A percentile compares a stretch with the other conserved stretches of the same genome.
phyloP scores from a whole-genome alignment of 2,888 invertebrate species.

The Megalurothrips usitatus region DNA sequence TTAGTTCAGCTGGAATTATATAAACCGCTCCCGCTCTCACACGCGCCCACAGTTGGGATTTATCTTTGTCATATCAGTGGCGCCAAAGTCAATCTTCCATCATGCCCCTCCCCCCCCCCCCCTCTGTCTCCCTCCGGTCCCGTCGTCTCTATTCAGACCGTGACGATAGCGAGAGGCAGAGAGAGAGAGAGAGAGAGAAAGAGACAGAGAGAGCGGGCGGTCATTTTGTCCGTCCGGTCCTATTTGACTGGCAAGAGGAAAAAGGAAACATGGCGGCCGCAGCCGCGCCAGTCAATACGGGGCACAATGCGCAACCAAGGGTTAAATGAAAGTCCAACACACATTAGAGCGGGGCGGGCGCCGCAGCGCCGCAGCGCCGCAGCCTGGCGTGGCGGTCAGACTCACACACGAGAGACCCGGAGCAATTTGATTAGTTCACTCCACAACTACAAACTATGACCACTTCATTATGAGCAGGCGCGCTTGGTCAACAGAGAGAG shows the following conservation, averaged over 20 bases:
- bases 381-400: background rate
- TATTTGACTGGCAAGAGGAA: background rate
- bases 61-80: no score
- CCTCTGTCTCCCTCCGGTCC: no score
- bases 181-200: no score
- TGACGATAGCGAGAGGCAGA: no score
- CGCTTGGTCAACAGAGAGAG: conserved; percentile 18
- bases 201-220: no score
- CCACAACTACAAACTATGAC: conserved; percentile 26
- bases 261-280: background rate
- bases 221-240: background rate
- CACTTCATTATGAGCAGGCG: conserved; percentile 25
- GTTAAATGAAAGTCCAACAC: conserved; percentile 22
- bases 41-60: no score
- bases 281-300: background rate
- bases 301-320: background rate
- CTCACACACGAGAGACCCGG: background rate
- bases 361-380: background rate
- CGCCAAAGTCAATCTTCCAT: no score
- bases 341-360: background rate
- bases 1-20: no score
- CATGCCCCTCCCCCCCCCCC: no score
- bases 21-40: no score
- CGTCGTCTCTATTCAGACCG: no score
- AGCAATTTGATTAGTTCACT: conserved; percentile 26